phyloP scores from a whole-genome alignment of 2,888 invertebrate genomes.

The Orchesellides sinensis region DNA sequence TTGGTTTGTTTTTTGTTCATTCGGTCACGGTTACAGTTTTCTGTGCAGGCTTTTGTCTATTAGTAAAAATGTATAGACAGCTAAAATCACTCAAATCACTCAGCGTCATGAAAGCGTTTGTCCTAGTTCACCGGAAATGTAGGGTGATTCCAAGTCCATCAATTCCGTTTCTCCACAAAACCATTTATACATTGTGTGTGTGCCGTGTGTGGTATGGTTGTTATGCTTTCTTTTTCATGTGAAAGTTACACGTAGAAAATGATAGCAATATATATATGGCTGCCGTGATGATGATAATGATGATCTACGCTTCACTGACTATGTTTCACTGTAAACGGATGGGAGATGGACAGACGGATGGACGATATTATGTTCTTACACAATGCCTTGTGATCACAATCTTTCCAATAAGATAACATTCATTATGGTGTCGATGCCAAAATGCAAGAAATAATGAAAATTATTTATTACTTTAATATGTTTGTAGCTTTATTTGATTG shows the following conservation, averaged over 20 bases:
- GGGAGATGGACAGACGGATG: slow-evolving; percentile 60
- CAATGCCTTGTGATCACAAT: neutral
- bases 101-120: slow-evolving; percentile 70
- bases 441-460: neutral
- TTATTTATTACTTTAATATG: slow-evolving; percentile 30
- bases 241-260: too few relatives aligned
- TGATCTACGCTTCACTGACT: slow-evolving; percentile 42
- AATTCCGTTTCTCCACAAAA: slow-evolving; percentile 62
- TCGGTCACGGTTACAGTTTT: slow-evolving; percentile 53
- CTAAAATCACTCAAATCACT: slow-evolving; percentile 63
- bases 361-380: slow-evolving; percentile 29
- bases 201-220: neutral
- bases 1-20: slow-evolving; percentile 31
- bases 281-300: slow-evolving; percentile 7
- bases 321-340: slow-evolving; percentile 54
- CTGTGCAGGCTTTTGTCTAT: slow-evolving; percentile 2
- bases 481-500: slow-evolving; percentile 20
- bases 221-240: too few relatives aligned
- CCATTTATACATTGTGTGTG: slow-evolving; percentile 6
- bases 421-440: neutral
- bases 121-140: slow-evolving; percentile 73
- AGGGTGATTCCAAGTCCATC: slow-evolving; percentile 74
- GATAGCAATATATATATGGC: too few relatives aligned
- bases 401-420: neutral
- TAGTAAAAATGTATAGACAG: slow-evolving; percentile 37